Percentiles rank a stretch among this genome's conserved stretches.
Evolutionary conservation across 2,113 vertebrate species (phyloP).

Genomic region (Prunella fulvescens): DNA sequence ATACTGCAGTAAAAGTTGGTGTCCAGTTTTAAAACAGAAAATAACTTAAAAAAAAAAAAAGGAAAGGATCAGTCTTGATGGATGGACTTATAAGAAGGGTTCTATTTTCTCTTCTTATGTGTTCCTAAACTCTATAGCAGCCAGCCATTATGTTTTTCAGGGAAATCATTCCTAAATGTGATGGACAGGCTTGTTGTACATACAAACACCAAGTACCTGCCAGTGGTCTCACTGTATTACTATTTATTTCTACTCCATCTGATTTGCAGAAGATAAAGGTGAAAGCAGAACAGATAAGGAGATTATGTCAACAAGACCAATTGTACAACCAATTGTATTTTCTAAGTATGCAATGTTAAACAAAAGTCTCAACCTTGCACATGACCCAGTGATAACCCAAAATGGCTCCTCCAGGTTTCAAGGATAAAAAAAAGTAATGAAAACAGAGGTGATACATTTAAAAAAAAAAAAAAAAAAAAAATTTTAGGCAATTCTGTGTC

Average conservation of each 20-base stretch:
- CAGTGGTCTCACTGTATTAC: background rate
- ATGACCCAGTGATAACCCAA: background rate
- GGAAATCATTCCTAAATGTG: background rate
- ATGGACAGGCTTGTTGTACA: background rate
- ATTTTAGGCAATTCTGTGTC: background rate
- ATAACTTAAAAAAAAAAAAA: background rate
- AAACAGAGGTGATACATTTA: background rate
- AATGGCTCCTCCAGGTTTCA: background rate
- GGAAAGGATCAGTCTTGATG: background rate
- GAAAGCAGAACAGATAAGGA: background rate
- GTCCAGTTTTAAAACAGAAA: background rate
- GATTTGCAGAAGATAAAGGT: background rate
- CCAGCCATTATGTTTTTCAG: background rate
- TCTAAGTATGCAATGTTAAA: background rate
- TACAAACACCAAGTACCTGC: background rate
- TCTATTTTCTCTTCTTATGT: background rate
- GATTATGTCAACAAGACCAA: background rate
- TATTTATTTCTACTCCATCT: background rate
- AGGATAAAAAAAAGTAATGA: background rate
- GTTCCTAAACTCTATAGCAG: background rate
- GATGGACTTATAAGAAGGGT: background rate
- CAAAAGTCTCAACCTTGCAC: background rate
- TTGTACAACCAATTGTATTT: background rate
- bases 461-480: background rate
- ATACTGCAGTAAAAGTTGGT: background rate